These are phyloP conservation scores for Dolichallabes microphthalmus DNA, from an alignment of 2,113 vertebrate species.

Conservation along the genomic window DNA sequence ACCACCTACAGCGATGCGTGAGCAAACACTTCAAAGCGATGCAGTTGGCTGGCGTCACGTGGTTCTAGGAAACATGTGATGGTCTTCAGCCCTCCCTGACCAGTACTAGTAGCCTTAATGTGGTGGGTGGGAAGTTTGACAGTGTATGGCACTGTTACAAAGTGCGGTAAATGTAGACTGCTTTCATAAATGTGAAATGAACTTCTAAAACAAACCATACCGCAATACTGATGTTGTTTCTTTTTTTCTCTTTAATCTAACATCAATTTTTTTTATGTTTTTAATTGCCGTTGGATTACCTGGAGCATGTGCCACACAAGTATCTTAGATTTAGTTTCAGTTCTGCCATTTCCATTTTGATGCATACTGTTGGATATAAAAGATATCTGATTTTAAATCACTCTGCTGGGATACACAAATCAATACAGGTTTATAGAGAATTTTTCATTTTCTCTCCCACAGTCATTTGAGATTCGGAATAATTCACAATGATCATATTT, in stretches of 20 bases:
- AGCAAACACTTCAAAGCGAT: too few species aligned
- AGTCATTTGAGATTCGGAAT: not conserved
- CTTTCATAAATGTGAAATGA: not conserved
- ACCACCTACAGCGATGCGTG: too few species aligned
- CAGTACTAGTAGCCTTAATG: too few species aligned
- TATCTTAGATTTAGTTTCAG: not conserved
- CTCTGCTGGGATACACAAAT: not conserved
- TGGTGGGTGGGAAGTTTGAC: too few species aligned
- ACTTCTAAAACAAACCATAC: not conserved
- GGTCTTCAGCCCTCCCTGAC: too few species aligned
- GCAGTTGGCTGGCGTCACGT: too few species aligned
- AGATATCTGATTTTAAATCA: not conserved
- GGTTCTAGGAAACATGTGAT: too few species aligned
- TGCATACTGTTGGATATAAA: not conserved
- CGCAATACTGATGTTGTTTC: not conserved
- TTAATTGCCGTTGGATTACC: not conserved
- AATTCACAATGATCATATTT: slow-evolving; percentile 22
- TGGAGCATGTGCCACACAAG: not conserved
- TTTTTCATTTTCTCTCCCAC: not conserved
- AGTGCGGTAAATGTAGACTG: not conserved
- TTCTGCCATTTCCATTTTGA: not conserved
- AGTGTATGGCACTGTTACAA: not conserved
- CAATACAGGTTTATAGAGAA: not conserved
- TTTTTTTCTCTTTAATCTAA: not conserved
- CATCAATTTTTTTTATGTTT: not conserved